These are phyloP conservation scores for Paralichthys olivaceus DNA, from an alignment of 2,113 vertebrate genomes.

Conservation along the genomic window DNA sequence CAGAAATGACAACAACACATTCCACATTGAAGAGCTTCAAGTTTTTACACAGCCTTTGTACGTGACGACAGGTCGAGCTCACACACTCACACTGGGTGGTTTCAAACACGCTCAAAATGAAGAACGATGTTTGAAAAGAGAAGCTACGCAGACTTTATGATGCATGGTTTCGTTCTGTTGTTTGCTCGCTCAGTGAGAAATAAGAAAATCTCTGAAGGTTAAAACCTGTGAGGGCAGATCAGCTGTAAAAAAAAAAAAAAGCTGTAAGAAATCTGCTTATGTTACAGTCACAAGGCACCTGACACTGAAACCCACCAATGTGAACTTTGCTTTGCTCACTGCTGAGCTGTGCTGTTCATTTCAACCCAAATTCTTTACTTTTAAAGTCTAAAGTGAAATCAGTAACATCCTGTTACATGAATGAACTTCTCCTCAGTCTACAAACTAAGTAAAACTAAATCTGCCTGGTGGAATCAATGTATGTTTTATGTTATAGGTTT, in stretches of 20 bases:
- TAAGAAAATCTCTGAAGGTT: background rate
- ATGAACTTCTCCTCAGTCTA: no score
- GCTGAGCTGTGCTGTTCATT: slow-evolving; percentile 2
- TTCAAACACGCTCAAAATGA: background rate
- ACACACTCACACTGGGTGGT: background rate
- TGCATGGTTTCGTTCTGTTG: background rate
- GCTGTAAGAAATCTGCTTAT: slow-evolving; percentile 60
- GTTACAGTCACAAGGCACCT: slow-evolving; percentile 32
- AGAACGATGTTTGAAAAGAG: background rate
- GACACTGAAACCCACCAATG: slow-evolving; percentile 23
- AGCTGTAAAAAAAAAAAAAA: slow-evolving; percentile 26
- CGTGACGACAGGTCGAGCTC: slow-evolving; percentile 11
- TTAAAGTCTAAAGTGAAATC: background rate
- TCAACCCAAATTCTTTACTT: background rate
- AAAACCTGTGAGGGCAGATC: slow-evolving; percentile 40
- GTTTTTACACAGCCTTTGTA: slow-evolving; percentile 62
- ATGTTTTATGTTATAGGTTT: no score
- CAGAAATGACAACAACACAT: slow-evolving; percentile 58
- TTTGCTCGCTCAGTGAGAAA: background rate
- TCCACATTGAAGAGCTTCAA: slow-evolving; percentile 56
- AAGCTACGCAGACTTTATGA: background rate
- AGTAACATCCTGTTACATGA: background rate
- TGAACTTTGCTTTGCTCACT: slow-evolving; percentile 51
- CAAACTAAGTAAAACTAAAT: no score
- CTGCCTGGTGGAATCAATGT: no score